Base-by-base conservation (phyloP, 2,113 vertebrate species). In the Xyrauchen texanus region DNA sequence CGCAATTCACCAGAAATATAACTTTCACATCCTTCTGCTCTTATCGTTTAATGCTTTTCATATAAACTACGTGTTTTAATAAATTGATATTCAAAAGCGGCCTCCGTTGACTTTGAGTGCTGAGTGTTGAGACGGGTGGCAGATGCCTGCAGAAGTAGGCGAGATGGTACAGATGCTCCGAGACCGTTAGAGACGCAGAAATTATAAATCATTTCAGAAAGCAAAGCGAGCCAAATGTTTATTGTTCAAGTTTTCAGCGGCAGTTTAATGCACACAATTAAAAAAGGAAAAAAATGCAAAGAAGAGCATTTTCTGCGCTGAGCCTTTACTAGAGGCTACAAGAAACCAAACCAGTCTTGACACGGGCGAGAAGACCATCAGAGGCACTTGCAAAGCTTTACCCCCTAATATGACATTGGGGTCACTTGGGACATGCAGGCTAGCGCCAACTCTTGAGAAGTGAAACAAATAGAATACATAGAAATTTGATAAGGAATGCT, bases 71-170 rank as follows among this genome's bases (percentile, higher is more conserved):
- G 47, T 79, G 68, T 78, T 76, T 60, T 49, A 51, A 53, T 69
- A 70, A 72, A 82, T 84, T 83, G 84, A 81, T 84, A 78, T 84
- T 84, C 83, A 58, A 52, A 75, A 81, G 74, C 68, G 65, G 74
- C 81, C 83, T 68, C 62, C 34, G 61, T 79, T 71, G 75, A 73
- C 80, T 78, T n/a, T 77, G 80, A 79, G 78, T 79, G 60, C 63
- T 70, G 80, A 77, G 65, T 76, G 68, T 72, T 11, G 76, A 78
- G 63, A 58, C 72, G 66, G 58, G 70, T 80, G 77, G 81, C 82
- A 84, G 83, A 79, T 86, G 81, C 73, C 81, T 68, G 64, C 72
- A 71, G 78, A 66, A 77, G 80, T 68, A 77, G 78, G 77, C 79
- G 76, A 85, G 77, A 80, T 81, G 77, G 81, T 76, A 81, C 78